phyloP scores from a whole-genome alignment of 1,140 invertebrate genomes.

The Bombus superbus region DNA sequence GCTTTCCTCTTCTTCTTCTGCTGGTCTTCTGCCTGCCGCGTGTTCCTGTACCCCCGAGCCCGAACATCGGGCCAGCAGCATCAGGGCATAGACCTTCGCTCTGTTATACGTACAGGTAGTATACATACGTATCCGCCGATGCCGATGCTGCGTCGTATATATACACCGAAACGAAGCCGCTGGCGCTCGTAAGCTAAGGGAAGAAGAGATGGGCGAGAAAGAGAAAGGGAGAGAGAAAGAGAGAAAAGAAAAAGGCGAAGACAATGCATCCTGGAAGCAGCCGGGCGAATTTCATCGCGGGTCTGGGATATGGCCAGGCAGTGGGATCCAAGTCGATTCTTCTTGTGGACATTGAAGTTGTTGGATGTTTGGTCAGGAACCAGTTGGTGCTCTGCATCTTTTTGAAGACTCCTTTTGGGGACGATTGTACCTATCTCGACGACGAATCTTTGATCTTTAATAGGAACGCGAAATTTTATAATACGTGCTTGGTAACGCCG shows the following conservation, averaged over 20 bases:
- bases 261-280: conserved; percentile 68
- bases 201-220: conserved; percentile 7
- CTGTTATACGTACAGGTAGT: conserved; percentile 51
- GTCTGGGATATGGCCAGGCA: background rate
- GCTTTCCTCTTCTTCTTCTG: conserved; percentile 13
- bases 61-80: conserved; percentile 57
- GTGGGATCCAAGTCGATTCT: conserved; percentile 32
- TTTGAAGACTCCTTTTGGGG: background rate
- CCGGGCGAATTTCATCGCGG: conserved; percentile 23
- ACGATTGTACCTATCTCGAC: background rate
- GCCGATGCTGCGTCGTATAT: background rate
- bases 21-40: conserved; percentile 15
- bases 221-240: background rate
- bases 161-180: conserved; percentile 26
- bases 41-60: conserved; percentile 39
- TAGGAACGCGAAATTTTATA: no score
- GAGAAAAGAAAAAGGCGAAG: conserved; percentile 53
- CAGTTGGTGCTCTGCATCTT: background rate
- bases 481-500: no score
- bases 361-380: background rate
- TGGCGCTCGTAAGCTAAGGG: conserved; percentile 23
- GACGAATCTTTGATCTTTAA: background rate
- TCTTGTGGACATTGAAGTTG: conserved; percentile 20
- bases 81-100: conserved; percentile 75
- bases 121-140: conserved; percentile 12